Evolutionary conservation across 2,797 vertebrate genomes (phyloP), one percentile per base, ranked within the genome.

Genomic region (Cephalopachus bancanus): DNA sequence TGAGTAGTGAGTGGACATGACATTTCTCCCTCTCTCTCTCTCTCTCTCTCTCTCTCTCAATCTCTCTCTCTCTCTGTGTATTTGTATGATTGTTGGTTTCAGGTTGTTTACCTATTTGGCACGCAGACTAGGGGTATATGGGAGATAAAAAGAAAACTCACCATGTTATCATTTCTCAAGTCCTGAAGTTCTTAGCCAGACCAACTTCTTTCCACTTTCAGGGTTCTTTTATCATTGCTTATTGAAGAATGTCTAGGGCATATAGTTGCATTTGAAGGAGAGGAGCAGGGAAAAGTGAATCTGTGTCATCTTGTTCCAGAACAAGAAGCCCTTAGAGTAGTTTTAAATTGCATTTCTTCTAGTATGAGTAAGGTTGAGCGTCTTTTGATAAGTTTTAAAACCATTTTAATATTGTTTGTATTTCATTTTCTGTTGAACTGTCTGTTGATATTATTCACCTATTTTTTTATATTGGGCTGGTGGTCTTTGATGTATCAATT

Each of bases 301-400:
- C 30, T 90, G 22, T 37, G 51, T 95, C 67, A 75, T 72, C 60
- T 85, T 83, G 28, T 91, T 81, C 51, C 81, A 17, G 62, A 93
- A 78, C 24, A 55, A 80, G 64, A 89, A 89, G 88, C n/a, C 53
- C 15, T 30, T 71, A 51, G 28, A 60, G 2, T 91, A 80, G 49
- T 88, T 96, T 94, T 33, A 78, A 94, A 86, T 65, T 87, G 37
- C 2, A 60, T 86, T 94, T 90, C 67, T 91, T 83, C 84, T 91
- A 57, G 44, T 83, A 12, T 57, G 33, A 69, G 37, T 74, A 69
- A 75, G 60, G 71, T 67, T 80, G 65, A 84, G 20, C 20, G 74
- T 33, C 59, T 89, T 89, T 89, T 90, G 55, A 64, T 95, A 78
- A 75, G 17, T 83, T 83, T 87, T 91, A 57, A 87, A 91, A n/a